A percentile compares a stretch with the other conserved stretches of the same genome.
Evolutionary conservation across 2,888 invertebrate species (phyloP).

Genomic region (Tiphia femorata): DNA sequence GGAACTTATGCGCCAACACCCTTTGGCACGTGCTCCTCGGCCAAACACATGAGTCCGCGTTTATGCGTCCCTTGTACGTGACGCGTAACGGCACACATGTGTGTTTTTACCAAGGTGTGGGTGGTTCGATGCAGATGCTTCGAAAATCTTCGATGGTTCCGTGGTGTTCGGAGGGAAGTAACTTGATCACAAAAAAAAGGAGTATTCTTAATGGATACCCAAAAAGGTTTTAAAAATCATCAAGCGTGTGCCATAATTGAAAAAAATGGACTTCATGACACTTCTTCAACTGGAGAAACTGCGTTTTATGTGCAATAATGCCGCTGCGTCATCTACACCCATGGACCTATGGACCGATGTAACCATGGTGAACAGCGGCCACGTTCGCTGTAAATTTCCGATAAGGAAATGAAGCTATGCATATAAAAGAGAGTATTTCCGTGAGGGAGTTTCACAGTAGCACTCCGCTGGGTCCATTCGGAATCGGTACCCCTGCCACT

Average conservation of each 20-base stretch:
- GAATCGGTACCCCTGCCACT: conserved; percentile 51
- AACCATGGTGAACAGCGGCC: neutral
- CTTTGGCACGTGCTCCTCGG: conserved; percentile 42
- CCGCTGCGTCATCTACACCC: too few species aligned
- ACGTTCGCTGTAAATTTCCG: conserved; percentile 53
- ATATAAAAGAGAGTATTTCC: conserved; percentile 61
- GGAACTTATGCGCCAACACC: conserved; percentile 21
- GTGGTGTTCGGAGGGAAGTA: conserved; percentile 1
- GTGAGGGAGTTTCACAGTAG: conserved; percentile 48
- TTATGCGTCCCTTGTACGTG: neutral
- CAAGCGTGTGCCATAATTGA: too few species aligned
- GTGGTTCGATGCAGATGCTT: conserved; percentile 3
- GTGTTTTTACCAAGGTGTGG: conserved; percentile 7
- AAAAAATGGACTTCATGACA: too few species aligned
- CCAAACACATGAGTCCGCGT: conserved; percentile 26
- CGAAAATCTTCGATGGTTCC: neutral
- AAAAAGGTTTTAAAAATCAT: too few species aligned
- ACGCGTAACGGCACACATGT: conserved; percentile 7
- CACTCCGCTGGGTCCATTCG: conserved; percentile 58
- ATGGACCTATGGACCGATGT: too few species aligned
- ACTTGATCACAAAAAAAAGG: too few species aligned
- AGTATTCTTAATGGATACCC: too few species aligned
- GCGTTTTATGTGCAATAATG: too few species aligned
- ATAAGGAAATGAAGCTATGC: conserved; percentile 68
- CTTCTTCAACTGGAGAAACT: too few species aligned